Percentiles rank a stretch among this genome's conserved stretches.
phyloP scores from a whole-genome alignment of 2,113 vertebrate species.

The Ictalurus punctatus region DNA sequence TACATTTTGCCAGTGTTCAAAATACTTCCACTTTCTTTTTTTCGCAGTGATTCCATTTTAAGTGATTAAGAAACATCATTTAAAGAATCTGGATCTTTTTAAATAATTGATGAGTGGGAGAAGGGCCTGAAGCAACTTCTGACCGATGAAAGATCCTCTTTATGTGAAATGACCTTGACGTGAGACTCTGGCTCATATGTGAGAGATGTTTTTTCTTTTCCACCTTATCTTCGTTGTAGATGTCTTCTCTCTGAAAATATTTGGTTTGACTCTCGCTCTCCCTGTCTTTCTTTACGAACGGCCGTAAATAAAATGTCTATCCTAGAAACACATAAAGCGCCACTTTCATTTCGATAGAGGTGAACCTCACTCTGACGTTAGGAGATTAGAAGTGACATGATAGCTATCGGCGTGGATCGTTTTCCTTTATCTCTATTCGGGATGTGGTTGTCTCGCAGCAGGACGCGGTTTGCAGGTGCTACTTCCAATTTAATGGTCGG shows the following conservation, averaged over 20 bases:
- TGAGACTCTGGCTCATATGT: not conserved
- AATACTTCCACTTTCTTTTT: too few species aligned
- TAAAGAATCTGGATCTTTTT: not conserved
- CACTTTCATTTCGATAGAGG: conserved; percentile 3
- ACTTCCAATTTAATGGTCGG: conserved; percentile 15
- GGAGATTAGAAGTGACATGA: not conserved
- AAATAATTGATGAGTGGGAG: not conserved
- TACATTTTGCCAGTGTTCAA: not conserved
- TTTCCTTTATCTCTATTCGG: not conserved
- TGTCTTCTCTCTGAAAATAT: not conserved
- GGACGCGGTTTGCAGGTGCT: conserved; percentile 6
- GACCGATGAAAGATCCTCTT: not conserved
- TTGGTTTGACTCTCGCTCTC: not conserved
- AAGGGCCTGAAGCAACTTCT: not conserved
- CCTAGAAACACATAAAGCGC: not conserved
- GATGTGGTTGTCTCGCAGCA: not conserved
- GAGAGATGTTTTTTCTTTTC: not conserved
- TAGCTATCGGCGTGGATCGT: conserved; percentile 7
- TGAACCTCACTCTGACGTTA: conserved; percentile 26
- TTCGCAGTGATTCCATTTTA: too few species aligned
- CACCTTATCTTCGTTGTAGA: not conserved
- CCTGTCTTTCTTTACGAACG: not conserved
- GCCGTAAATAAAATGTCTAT: conserved; percentile 16
- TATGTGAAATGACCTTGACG: conserved; percentile 9
- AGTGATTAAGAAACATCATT: not conserved